A percentile compares a stretch with the other conserved stretches of the same genome.
phyloP scores from a whole-genome alignment of 2,113 vertebrate species.

The Eulemur rufifrons region DNA sequence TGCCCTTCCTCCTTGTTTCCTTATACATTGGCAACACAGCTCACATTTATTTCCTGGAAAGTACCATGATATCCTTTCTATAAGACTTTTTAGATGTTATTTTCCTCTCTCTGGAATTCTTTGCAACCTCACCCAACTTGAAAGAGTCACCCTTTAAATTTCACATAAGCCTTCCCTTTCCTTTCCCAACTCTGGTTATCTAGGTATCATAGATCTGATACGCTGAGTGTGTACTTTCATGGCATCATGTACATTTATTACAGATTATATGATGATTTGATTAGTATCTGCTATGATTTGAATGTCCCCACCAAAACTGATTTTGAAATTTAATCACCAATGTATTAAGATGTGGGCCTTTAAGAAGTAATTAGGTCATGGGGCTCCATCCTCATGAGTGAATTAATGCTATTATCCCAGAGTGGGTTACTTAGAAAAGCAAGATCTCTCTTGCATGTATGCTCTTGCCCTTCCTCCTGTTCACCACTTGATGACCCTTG shows the following conservation, averaged over 20 bases:
- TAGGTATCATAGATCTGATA: background rate
- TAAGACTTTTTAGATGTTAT: background rate
- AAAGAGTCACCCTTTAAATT: background rate
- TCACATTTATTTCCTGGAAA: background rate
- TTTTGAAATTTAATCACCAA: background rate
- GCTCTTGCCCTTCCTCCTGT: background rate
- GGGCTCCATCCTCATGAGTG: background rate
- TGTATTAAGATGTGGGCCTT: background rate
- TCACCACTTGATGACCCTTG: background rate
- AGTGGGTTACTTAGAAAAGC: background rate
- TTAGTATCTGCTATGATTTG: background rate
- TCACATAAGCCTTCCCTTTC: background rate
- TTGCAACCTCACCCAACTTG: background rate
- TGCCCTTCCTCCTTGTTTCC: background rate
- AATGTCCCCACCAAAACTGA: background rate
- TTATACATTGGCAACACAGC: background rate
- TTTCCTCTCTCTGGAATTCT: background rate
- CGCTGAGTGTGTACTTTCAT: background rate
- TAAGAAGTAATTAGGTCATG: background rate
- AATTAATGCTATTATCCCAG: background rate
- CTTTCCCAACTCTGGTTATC: background rate
- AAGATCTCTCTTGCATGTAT: background rate
- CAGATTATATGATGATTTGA: background rate
- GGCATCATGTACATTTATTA: background rate
- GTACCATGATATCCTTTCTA: background rate